phyloP scores from a whole-genome alignment of 2,888 invertebrate genomes.

The Coelopa pilipes region DNA sequence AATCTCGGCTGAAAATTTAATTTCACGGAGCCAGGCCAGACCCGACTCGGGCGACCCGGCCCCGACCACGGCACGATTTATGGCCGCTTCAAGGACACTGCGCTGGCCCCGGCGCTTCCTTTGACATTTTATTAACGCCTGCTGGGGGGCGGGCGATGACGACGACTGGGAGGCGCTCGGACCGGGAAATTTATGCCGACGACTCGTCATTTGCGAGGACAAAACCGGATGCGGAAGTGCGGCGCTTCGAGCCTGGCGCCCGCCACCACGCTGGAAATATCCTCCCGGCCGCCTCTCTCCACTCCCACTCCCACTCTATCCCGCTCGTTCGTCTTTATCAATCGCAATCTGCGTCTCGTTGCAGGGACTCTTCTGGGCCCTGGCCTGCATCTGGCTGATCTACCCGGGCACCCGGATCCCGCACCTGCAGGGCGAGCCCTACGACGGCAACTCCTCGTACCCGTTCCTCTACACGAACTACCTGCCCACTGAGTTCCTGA shows the following conservation, averaged over 20 bases:
- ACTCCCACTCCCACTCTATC: slow-evolving; percentile 23
- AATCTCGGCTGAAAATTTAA: too few relatives aligned
- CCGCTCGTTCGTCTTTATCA: too few relatives aligned
- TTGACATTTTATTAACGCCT: too few relatives aligned
- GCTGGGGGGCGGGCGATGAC: too few relatives aligned
- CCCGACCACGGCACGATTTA: too few relatives aligned
- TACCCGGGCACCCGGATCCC: slow-evolving; percentile 75
- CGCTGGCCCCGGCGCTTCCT: too few relatives aligned
- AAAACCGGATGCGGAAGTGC: neutral
- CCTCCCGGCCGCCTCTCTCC: neutral
- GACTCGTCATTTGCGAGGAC: too few relatives aligned
- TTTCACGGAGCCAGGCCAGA: too few relatives aligned
- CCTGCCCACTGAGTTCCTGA: slow-evolving; percentile 79
- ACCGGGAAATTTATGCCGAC: too few relatives aligned
- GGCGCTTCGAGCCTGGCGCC: slow-evolving; percentile 16
- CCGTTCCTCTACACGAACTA: slow-evolving; percentile 78
- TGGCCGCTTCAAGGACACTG: too few relatives aligned
- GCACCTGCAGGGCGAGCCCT: slow-evolving; percentile 75
- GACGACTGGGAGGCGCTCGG: too few relatives aligned
- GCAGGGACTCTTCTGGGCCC: slow-evolving; percentile 79
- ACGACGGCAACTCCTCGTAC: slow-evolving; percentile 74
- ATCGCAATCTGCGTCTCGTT: slow-evolving; percentile 14
- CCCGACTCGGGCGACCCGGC: too few relatives aligned
- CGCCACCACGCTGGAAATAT: slow-evolving; percentile 23
- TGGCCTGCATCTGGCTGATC: slow-evolving; percentile 78